Evolutionary conservation across 2,888 invertebrate genomes (phyloP).

Genomic region (Diaperis boleti): DNA sequence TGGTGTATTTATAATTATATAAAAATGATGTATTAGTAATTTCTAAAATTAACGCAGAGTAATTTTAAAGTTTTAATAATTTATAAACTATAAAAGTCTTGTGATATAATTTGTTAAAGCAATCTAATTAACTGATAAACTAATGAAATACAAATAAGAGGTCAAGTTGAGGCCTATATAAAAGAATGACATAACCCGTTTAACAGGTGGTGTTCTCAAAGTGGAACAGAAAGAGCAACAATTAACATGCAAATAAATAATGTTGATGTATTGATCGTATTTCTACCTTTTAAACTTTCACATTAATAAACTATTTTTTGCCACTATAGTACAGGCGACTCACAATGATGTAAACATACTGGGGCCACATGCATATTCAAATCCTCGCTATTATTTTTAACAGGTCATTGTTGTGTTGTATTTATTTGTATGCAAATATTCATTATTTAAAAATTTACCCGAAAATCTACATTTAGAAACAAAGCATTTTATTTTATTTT

Average conservation of each 20-base stretch:
- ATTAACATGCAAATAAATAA: no score
- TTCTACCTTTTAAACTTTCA: no score
- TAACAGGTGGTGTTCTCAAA: slow-evolving; percentile 13
- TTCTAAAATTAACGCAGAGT: not conserved
- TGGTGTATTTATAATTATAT: no score
- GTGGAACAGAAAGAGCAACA: not conserved
- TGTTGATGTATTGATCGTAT: no score
- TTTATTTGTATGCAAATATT: no score
- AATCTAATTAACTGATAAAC: slow-evolving; percentile 22
- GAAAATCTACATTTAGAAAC: no score
- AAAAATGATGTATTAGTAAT: not conserved
- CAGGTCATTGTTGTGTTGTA: slow-evolving; percentile 13
- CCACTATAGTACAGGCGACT: not conserved
- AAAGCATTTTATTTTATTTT: no score
- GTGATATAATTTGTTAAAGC: slow-evolving; percentile 5
- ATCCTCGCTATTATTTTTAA: slow-evolving; percentile 19
- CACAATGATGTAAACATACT: not conserved
- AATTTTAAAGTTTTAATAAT: not conserved
- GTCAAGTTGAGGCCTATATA: slow-evolving; percentile 17
- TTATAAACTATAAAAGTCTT: not conserved
- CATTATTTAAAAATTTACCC: not conserved
- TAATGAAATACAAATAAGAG: slow-evolving; percentile 13
- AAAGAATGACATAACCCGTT: slow-evolving; percentile 7
- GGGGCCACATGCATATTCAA: slow-evolving; percentile 2
- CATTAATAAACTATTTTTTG: not conserved